Evolutionary conservation across 2,888 invertebrate genomes (phyloP).

Genomic region (Antitype chi): DNA sequence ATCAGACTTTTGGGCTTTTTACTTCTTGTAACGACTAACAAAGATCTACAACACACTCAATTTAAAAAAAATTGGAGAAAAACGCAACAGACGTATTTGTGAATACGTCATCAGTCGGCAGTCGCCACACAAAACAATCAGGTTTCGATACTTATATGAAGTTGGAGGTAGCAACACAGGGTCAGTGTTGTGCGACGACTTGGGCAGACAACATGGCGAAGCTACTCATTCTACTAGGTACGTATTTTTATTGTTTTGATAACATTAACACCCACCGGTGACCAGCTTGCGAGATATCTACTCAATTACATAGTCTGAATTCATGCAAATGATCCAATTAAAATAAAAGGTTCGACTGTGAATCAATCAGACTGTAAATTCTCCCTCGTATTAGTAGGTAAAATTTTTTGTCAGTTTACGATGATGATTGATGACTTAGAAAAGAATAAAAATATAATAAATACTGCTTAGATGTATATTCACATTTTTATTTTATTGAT

Average conservation of each 20-base stretch:
- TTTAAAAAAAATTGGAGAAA: not conserved
- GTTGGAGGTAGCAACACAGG: not conserved
- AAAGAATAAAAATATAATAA: too few relatives aligned
- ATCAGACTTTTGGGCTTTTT: not conserved
- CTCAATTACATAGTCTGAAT: not conserved
- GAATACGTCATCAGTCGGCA: slow-evolving; percentile 23
- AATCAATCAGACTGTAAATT: not conserved
- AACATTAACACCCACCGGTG: slow-evolving; percentile 16
- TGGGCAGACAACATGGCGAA: slow-evolving; percentile 53
- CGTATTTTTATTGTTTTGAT: slow-evolving; percentile 32
- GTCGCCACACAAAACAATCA: slow-evolving; percentile 20
- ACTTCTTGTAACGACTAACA: not conserved
- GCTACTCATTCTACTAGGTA: slow-evolving; percentile 48
- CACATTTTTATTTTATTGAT: not conserved
- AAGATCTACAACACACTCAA: not conserved
- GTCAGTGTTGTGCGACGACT: slow-evolving; percentile 40
- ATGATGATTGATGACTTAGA: not conserved
- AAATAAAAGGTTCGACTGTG: not conserved
- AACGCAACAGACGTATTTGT: not conserved
- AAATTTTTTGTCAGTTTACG: not conserved
- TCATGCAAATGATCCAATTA: slow-evolving; percentile 1
- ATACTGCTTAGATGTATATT: not conserved
- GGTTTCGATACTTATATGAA: slow-evolving; percentile 41
- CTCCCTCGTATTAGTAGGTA: not conserved
- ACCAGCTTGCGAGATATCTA: slow-evolving; percentile 2